phyloP scores from a whole-genome alignment of 2,888 invertebrate genomes.

The Harpagoxenus sublaevis region DNA sequence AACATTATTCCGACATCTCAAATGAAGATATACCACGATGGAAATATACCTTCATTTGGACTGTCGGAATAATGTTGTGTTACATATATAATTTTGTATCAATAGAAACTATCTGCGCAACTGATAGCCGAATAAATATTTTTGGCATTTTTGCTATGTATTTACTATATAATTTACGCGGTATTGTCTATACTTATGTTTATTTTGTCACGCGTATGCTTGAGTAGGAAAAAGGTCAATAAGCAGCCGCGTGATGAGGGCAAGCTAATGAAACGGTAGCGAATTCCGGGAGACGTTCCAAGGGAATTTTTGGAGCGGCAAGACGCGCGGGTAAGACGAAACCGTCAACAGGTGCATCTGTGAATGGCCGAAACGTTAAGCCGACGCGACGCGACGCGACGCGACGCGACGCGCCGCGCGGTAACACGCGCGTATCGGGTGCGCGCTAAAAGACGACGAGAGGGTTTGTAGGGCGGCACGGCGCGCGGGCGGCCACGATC shows the following conservation, averaged over 20 bases:
- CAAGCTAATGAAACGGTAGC: background rate
- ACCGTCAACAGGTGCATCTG: conserved; percentile 50
- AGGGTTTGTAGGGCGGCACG: conserved; percentile 67
- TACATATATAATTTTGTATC: no score
- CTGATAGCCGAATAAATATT: no score
- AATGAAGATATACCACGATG: no score
- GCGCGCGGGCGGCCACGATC: conserved; percentile 74
- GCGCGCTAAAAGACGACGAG: conserved; percentile 51
- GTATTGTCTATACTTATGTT: background rate
- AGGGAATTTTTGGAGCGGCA: background rate
- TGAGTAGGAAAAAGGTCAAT: background rate
- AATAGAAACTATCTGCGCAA: no score
- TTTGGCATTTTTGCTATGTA: no score
- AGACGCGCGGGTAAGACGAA: conserved; percentile 32
- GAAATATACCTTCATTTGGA: no score
- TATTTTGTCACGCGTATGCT: background rate
- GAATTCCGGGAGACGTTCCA: background rate
- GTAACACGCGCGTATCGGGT: conserved; percentile 46
- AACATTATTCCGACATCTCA: no score
- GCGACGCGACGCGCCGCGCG: background rate
- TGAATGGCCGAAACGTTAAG: conserved; percentile 29
- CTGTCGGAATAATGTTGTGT: no score
- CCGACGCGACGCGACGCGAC: conserved; percentile 9
- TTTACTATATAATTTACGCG: background rate
- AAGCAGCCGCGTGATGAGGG: background rate